Evolutionary conservation across 2,797 vertebrate species (phyloP), one percentile per base, ranked within the genome.

Genomic region (Gymnopithys bicolor): DNA sequence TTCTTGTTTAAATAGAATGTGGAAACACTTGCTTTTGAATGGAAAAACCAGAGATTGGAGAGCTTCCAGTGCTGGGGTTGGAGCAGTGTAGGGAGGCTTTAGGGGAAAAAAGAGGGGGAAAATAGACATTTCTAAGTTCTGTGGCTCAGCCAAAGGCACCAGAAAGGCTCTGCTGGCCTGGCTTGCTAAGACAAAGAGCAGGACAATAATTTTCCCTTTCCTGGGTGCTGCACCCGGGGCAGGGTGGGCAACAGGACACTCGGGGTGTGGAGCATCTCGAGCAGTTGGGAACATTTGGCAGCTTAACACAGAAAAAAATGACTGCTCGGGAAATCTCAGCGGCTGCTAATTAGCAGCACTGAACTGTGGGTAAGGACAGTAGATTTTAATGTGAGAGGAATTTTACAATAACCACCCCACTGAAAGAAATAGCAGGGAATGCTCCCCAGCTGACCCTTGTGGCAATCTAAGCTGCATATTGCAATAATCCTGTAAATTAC

Each of bases 401-500:
- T 98, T 97, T 97, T 97, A 97, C 98, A 97, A 97, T 98, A 98
- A 98, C 97, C 97, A 93, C 96, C 90, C 91, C 93, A 85, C 87
- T 94, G 90, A 93, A 96, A 87, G 94, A 89, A 94, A 91, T 88
- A 78, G 97, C 96, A 97, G 96, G 96, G 96, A 98, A 97, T 97
- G 97, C 97, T 98, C 97, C 97, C 97, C 96, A 87, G 97, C 98
- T 98, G 98, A 98, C 98, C 98, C 98, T 98, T 77, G 92, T 98
- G 97, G 97, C 98, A 98, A 97, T 97, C 97, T 96, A 95, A 97
- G 97, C 97, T 97, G 97, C 97, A 97, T 95, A 97, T 97, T 98
- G 98, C 98, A 98, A 98, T 98, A 98, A 98, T 98, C 97, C 98
- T 98, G 98, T 98, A 98, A 98, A 98, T 98, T 98, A 98, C 97